Conservation (phyloP, 92 coral and sea anemone genomes). For the Phenganax subtilis region DNA sequence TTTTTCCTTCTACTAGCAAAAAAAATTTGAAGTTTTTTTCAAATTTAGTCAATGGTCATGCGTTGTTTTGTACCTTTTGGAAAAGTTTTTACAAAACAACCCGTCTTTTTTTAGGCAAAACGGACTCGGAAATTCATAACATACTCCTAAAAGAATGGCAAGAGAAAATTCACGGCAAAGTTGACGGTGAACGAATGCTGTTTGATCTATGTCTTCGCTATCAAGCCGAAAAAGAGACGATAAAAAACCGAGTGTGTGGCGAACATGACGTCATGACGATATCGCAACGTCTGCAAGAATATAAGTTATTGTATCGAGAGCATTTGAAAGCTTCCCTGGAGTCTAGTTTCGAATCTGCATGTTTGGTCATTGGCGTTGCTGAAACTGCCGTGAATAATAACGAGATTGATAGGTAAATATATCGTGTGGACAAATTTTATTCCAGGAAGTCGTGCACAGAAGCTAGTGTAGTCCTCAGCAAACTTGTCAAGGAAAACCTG, state of each 20-base stretch:
- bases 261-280: conserved; percentile 70
- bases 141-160: conserved; percentile 53
- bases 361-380: conserved; percentile 72
- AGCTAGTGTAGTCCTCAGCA: no score
- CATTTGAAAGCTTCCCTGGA: conserved; percentile 70
- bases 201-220: conserved; percentile 71
- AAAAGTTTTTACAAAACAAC: not conserved
- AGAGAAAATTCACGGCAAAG: conserved; percentile 56
- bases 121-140: conserved; percentile 73
- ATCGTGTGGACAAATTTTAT: not conserved
- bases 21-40: no score
- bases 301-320: conserved; percentile 63
- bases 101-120: conserved; percentile 48
- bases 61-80: no score
- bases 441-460: not conserved
- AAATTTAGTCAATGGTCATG: not conserved
- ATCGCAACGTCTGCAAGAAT: conserved; percentile 76
- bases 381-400: conserved; percentile 46
- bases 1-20: no score
- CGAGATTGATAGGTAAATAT: conserved; percentile 30
- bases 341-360: conserved; percentile 62
- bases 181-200: conserved; percentile 64
- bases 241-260: conserved; percentile 64
- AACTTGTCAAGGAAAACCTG: no score
- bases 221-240: conserved; percentile 62